Percentiles rank a stretch among this genome's conserved stretches.
Conservation (phyloP, 2,797 vertebrate genomes). For the Margarornis squamiger region DNA sequence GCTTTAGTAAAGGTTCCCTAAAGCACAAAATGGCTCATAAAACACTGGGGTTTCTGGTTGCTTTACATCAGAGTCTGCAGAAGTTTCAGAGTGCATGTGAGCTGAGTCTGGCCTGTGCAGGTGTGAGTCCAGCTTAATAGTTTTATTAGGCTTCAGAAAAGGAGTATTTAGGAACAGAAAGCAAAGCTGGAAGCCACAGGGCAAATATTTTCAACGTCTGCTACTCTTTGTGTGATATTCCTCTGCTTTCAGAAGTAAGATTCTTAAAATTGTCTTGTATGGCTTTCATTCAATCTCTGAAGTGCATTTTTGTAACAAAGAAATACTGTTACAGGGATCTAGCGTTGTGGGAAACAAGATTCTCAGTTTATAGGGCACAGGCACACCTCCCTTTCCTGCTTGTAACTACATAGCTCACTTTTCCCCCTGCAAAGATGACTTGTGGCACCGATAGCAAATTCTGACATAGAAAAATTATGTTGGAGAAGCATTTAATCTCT, state of each 20-base stretch:
- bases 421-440: slow-evolving; percentile 23
- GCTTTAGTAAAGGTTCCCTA: background rate
- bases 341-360: slow-evolving; percentile 32
- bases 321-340: slow-evolving; percentile 11
- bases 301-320: slow-evolving; percentile 34
- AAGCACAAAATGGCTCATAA: slow-evolving; percentile 17
- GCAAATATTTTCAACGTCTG: slow-evolving; percentile 18
- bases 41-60: background rate
- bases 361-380: background rate
- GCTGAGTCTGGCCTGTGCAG: background rate
- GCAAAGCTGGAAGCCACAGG: slow-evolving; percentile 3
- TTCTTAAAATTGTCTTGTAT: slow-evolving; percentile 12
- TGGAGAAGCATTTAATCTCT: background rate
- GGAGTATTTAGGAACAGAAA: slow-evolving; percentile 16
- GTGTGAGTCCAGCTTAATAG: background rate
- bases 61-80: background rate
- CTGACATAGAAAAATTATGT: slow-evolving; percentile 54
- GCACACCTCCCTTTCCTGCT: background rate
- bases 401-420: background rate
- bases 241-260: background rate
- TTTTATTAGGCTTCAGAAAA: slow-evolving; percentile 27
- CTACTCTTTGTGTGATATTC: background rate
- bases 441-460: slow-evolving; percentile 34
- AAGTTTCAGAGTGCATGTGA: background rate
- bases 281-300: slow-evolving; percentile 8